A percentile compares a stretch with the other conserved stretches of the same genome.
These are phyloP conservation scores for Malurus leucopterus DNA, from an alignment of 2,797 vertebrate genomes.

Conservation along the genomic window DNA sequence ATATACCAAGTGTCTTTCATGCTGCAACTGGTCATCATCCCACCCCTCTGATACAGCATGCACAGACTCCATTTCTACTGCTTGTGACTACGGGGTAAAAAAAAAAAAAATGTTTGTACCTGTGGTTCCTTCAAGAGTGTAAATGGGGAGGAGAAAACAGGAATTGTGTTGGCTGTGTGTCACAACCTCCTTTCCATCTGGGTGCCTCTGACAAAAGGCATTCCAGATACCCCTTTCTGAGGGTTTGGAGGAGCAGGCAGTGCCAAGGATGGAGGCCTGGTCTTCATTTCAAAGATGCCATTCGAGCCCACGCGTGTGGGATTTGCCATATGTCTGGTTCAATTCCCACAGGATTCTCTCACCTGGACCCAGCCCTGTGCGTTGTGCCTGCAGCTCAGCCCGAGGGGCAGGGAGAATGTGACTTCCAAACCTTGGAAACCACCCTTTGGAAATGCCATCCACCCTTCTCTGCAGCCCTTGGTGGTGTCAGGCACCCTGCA, in stretches of 20 bases:
- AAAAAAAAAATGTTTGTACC: not conserved
- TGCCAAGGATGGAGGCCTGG: not conserved
- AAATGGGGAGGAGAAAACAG: not conserved
- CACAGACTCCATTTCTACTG: not conserved
- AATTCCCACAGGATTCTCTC: not conserved
- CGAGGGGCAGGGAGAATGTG: not conserved
- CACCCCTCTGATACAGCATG: slow-evolving; percentile 2
- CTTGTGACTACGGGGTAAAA: not conserved
- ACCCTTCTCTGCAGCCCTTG: not conserved
- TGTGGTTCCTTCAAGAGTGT: not conserved
- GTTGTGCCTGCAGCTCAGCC: not conserved
- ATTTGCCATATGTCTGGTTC: not conserved
- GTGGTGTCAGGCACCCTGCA: not conserved
- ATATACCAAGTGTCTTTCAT: slow-evolving; percentile 13
- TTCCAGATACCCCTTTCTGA: not conserved
- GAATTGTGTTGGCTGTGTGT: not conserved
- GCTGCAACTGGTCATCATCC: not conserved
- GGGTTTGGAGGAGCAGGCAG: not conserved
- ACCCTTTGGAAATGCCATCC: not conserved
- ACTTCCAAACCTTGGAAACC: not conserved
- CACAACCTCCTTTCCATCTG: not conserved
- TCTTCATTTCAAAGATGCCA: not conserved
- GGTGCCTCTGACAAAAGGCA: not conserved
- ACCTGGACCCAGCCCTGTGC: not conserved
- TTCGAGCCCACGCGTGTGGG: not conserved